Conservation (phyloP, 2,888 invertebrate genomes). For the Melitaea athalia region DNA sequence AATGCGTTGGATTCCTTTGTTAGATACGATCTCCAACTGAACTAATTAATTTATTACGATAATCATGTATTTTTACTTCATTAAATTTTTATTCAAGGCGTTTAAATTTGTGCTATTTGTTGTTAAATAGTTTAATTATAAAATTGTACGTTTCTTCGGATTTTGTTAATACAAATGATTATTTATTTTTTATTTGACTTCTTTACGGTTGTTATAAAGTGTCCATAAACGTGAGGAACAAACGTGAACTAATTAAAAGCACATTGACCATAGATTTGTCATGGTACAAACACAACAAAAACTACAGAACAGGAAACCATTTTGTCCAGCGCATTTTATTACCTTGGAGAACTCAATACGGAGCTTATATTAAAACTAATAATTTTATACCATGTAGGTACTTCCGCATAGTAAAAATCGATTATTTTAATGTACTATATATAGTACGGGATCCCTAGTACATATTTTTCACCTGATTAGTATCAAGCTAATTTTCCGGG, state of each 20-base stretch:
- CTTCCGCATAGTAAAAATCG: slow-evolving; percentile 35
- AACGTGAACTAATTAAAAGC: slow-evolving; percentile 29
- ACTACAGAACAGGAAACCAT: slow-evolving; percentile 54
- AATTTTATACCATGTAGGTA: slow-evolving; percentile 22
- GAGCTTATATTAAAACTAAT: slow-evolving; percentile 40
- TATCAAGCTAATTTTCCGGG: too few species aligned
- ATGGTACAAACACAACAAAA: slow-evolving; percentile 45
- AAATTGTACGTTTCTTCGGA: too few species aligned
- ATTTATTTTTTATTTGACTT: neutral
- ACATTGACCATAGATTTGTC: slow-evolving; percentile 43
- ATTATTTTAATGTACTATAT: slow-evolving; percentile 14
- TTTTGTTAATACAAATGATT: neutral
- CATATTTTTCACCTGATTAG: too few species aligned
- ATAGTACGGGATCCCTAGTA: too few species aligned
- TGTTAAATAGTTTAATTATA: neutral
- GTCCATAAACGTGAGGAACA: slow-evolving; percentile 34
- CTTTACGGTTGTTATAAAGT: neutral
- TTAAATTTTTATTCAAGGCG: slow-evolving; percentile 9
- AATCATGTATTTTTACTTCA: neutral
- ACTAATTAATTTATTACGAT: slow-evolving; percentile 29
- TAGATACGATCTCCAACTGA: slow-evolving; percentile 24
- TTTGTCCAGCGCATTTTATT: slow-evolving; percentile 47
- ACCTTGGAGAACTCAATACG: slow-evolving; percentile 43
- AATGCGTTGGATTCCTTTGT: slow-evolving; percentile 31
- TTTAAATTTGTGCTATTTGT: neutral